Base-by-base conservation (phyloP, 2,888 invertebrate species). In the Hermaeophaga mercurialis region DNA sequence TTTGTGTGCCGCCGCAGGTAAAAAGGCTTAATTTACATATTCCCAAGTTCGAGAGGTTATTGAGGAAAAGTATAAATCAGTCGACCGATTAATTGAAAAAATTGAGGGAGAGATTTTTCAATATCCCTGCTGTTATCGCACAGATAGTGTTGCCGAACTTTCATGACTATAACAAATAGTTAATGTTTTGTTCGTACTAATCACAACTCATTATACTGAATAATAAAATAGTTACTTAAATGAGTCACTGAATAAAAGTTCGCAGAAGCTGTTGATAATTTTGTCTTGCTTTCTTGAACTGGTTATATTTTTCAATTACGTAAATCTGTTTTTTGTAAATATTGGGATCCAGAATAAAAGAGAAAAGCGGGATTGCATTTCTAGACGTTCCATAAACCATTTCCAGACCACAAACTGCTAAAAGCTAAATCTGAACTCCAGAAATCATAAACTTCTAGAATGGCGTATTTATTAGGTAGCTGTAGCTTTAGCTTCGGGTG, bases 11-110 rank as follows among this genome's bases (percentile, higher is more conserved):
- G 18, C 17, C 15, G 48, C 58, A 56, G 56, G 52, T 61, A 48
- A 45, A 55, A 45, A 31, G 49, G 22, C 45, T 39, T 44, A 19
- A 59, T 59, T 59, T 59, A 48, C 59, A 59, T 59, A 54, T 46
- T 14, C 17, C 17, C 18, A 26, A 49, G 19, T n/a, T 39, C 18
- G 5, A 11, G 36, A 19, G 38, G 18, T 38, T 38, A 38, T 38
- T 17, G 36, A 17, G 24, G 17, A 38, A 28, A 22, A 2, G 22
- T 18, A 39, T 28, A 39, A 38, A 39, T 38, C 48, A 28, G 24
- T 22, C 7, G 14, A 34, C 12, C 33, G 12, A 18, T 46, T 46
- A 33, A 33, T 46, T 46, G 24, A 26, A 43, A 22, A 41, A 28
- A 31, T 28, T 54, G 54, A 55, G 9, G 26, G 9, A 9, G 9